Evolutionary conservation across 1,140 invertebrate genomes (phyloP).

Genomic region (Matsumurasca onukii): DNA sequence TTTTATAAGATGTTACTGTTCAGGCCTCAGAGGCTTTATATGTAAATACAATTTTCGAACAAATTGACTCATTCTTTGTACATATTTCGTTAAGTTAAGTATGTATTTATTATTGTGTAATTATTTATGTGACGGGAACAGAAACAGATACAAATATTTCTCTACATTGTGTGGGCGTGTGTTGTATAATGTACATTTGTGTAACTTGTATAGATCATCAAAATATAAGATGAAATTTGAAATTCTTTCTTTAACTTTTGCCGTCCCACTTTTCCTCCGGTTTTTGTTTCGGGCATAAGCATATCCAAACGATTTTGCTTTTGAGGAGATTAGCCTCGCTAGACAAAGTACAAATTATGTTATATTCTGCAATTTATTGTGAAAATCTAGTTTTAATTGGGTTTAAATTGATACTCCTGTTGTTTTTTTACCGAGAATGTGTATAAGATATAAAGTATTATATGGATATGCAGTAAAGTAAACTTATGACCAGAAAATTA

Average conservation of each 20-base stretch:
- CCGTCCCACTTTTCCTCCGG: background rate
- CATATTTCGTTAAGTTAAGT: conserved; percentile 4
- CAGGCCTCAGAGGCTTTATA: no score
- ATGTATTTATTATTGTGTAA: conserved; percentile 22
- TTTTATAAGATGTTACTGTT: no score
- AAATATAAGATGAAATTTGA: conserved; percentile 23
- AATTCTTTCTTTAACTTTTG: background rate
- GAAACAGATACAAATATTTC: conserved; percentile 22
- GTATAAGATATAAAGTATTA: no score
- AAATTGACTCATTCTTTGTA: conserved; percentile 5
- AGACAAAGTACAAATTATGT: no score
- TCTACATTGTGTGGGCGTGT: conserved; percentile 23
- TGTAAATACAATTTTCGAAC: no score
- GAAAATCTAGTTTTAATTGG: no score
- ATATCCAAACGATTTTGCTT: background rate
- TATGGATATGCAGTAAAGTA: no score
- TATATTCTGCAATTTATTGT: no score
- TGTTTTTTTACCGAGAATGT: no score
- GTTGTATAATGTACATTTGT: conserved; percentile 20
- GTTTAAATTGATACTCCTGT: no score
- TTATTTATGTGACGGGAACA: conserved; percentile 1
- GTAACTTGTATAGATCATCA: conserved; percentile 20
- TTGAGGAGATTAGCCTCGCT: background rate
- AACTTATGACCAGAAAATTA: no score
- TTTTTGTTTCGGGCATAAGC: background rate